A percentile compares a stretch with the other conserved stretches of the same genome.
Conservation (phyloP, 2,888 invertebrate species). For the Lepas anatifera region DNA sequence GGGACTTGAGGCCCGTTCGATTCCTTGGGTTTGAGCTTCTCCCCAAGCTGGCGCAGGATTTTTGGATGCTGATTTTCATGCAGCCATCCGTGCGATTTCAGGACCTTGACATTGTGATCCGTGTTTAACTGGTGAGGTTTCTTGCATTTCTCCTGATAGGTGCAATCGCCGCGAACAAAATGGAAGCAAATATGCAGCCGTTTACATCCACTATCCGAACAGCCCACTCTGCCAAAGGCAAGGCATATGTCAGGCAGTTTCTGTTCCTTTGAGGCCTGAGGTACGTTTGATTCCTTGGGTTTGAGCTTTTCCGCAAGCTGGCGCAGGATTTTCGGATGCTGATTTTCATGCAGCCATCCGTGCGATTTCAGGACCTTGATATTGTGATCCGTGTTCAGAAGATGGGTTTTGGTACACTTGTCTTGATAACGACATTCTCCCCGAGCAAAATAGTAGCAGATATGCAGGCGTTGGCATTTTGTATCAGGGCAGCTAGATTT, state of each 20-base stretch:
- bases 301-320: background rate
- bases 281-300: background rate
- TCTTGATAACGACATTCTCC: background rate
- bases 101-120: background rate
- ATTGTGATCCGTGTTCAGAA: background rate
- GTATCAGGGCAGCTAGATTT: background rate
- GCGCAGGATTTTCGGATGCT: background rate
- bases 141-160: background rate
- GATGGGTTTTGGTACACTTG: background rate
- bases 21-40: too few relatives aligned
- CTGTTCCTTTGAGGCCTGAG: too few relatives aligned
- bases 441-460: background rate
- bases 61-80: background rate
- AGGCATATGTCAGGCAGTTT: background rate
- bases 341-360: background rate
- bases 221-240: background rate
- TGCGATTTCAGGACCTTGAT: background rate
- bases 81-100: background rate
- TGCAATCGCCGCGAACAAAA: background rate
- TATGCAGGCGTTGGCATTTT: background rate
- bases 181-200: background rate
- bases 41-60: background rate
- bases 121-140: background rate
- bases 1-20: too few relatives aligned
- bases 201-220: background rate